Conservation (phyloP, 1,140 invertebrate genomes). For the Plodia interpunctella region DNA sequence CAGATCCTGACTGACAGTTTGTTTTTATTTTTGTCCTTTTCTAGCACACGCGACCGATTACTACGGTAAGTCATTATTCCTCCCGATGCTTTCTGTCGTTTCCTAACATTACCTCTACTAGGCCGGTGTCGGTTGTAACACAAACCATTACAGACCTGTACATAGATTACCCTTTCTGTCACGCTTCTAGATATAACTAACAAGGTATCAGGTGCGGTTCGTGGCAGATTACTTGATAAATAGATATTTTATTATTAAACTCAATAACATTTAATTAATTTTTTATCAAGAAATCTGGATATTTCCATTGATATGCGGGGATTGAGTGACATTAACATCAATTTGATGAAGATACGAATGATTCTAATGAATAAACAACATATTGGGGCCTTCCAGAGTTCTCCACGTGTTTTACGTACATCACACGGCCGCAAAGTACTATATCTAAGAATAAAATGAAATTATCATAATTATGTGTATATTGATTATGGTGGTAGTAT, state of each 20-base stretch:
- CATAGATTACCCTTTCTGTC: constrained; percentile 54
- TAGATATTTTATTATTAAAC: constrained; percentile 3
- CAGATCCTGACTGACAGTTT: constrained; percentile 49
- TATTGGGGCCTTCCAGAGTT: constrained; percentile 77
- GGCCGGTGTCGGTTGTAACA: constrained; percentile 62
- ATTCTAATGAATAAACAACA: constrained; percentile 32
- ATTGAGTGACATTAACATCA: constrained; percentile 44
- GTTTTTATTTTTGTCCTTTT: constrained; percentile 83
- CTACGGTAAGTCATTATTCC: constrained; percentile 97
- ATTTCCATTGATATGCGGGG: constrained; percentile 25
- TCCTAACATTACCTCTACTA: constrained; percentile 39
- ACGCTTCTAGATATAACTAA: constrained; percentile 74
- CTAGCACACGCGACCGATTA: constrained; percentile 98
- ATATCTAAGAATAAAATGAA: constrained; percentile 24
- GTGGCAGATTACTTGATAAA: constrained; percentile 52
- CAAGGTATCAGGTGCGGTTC: constrained; percentile 44
- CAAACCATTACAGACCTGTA: constrained; percentile 50
- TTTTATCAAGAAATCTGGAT: constrained; percentile 58
- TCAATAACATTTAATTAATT: constrained; percentile 9
- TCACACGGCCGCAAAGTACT: constrained; percentile 42
- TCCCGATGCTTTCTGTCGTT: constrained; percentile 71
- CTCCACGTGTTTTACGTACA: constrained; percentile 60
- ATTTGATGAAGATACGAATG: constrained; percentile 44
- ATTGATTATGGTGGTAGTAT: constrained; percentile 68
- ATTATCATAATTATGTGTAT: constrained; percentile 45